Evolutionary conservation across 1,140 invertebrate species (phyloP).

Genomic region (Drosophila obscura): DNA sequence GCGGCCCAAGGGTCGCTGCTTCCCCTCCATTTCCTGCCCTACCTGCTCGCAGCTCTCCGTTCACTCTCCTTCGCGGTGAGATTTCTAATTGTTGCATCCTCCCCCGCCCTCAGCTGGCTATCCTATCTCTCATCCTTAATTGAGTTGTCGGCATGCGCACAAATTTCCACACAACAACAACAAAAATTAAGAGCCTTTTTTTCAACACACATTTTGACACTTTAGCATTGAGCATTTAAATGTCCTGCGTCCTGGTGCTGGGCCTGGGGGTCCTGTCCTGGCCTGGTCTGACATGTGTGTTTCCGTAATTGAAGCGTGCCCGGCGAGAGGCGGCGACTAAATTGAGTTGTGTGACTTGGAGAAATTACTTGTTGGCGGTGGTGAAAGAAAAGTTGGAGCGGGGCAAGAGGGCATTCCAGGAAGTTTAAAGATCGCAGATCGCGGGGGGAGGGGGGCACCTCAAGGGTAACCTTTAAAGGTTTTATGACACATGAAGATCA

Average conservation of each 20-base stretch:
- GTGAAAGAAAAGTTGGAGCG: neutral
- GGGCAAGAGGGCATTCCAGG: neutral
- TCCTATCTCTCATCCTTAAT: conserved; percentile 49
- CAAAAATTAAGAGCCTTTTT: conserved; percentile 31
- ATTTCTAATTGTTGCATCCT: conserved; percentile 68
- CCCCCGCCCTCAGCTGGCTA: conserved; percentile 9
- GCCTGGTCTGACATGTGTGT: too few relatives aligned
- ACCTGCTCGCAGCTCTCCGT: conserved; percentile 21
- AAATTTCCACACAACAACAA: conserved; percentile 2
- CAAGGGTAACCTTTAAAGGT: too few relatives aligned
- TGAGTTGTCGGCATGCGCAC: conserved; percentile 59
- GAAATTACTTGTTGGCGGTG: conserved; percentile 15
- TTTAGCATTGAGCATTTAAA: conserved; percentile 57
- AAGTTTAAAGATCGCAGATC: neutral
- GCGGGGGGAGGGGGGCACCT: accelerated
- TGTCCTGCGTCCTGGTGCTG: conserved; percentile 23
- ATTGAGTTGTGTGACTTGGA: conserved; percentile 43
- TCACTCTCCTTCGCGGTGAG: conserved; percentile 33
- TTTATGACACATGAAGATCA: neutral
- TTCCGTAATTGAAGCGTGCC: conserved; percentile 58
- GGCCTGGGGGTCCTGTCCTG: neutral
- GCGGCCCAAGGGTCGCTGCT: conserved; percentile 22
- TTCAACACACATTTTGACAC: conserved; percentile 66
- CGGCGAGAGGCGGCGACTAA: conserved; percentile 17
- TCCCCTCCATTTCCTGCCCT: conserved; percentile 8